A percentile compares a stretch with the other conserved stretches of the same genome.
phyloP scores from a whole-genome alignment of 2,797 vertebrate species.

The Mormyrus proboscirostris region DNA sequence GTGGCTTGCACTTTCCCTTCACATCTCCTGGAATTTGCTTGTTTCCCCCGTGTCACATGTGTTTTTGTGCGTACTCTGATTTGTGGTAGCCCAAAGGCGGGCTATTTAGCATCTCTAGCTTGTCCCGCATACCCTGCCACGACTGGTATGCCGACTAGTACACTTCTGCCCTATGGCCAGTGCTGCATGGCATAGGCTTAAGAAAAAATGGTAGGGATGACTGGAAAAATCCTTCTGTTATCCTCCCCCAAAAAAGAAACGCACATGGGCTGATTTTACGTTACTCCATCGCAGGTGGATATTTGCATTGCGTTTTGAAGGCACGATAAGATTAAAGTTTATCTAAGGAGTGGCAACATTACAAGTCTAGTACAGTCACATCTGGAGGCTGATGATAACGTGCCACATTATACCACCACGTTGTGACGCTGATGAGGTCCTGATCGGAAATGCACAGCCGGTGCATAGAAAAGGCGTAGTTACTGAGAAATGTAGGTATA shows the following conservation, averaged over 20 bases:
- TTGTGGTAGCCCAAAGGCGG: background rate
- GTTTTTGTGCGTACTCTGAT: background rate
- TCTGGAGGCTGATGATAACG: background rate
- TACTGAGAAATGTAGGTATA: background rate
- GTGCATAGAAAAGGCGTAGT: background rate
- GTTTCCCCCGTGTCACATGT: background rate
- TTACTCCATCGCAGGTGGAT: background rate
- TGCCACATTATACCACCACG: background rate
- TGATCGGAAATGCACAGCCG: background rate
- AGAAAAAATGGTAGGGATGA: background rate
- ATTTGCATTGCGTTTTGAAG: background rate
- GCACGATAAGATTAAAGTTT: constrained; percentile 20
- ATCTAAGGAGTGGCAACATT: constrained; percentile 9
- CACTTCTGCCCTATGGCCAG: background rate
- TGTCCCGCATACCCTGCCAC: background rate
- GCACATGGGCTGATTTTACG: background rate
- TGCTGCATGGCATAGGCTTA: background rate
- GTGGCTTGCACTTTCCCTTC: background rate
- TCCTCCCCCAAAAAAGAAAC: background rate
- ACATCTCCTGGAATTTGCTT: background rate
- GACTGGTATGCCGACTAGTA: background rate
- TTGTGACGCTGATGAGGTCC: background rate
- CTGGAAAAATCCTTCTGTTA: background rate
- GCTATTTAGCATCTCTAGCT: background rate
- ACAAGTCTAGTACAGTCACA: constrained; percentile 10